Evolutionary conservation across 2,797 vertebrate genomes (phyloP).

Genomic region (Spinibarbus caldwelli): DNA sequence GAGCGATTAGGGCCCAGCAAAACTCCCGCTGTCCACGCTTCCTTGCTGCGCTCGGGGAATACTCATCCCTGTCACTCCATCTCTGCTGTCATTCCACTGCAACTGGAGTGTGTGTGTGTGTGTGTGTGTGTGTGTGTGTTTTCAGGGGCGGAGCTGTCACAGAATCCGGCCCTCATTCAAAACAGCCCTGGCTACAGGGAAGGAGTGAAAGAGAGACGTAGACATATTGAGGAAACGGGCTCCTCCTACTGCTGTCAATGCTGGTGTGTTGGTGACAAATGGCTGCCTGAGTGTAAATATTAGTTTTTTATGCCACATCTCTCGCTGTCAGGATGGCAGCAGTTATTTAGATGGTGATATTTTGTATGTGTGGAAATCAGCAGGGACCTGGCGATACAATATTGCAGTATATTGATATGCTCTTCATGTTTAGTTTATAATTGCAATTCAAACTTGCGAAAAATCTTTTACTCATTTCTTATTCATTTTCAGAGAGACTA

Average conservation of each 20-base stretch:
- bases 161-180: constrained; percentile 29
- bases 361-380: constrained; percentile 17
- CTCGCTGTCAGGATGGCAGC: constrained; percentile 20
- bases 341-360: constrained; percentile 32
- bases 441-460: not conserved
- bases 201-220: constrained; percentile 34
- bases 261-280: constrained; percentile 59
- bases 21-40: constrained; percentile 43
- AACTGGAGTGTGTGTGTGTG: constrained; percentile 17
- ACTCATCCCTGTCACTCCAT: constrained; percentile 53
- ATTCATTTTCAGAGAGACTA: not conserved
- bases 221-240: constrained; percentile 41
- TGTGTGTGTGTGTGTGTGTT: constrained; percentile 27
- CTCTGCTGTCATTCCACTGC: constrained; percentile 37
- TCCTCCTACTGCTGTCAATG: constrained; percentile 48
- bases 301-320: constrained; percentile 54
- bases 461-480: not conserved
- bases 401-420: constrained; percentile 4
- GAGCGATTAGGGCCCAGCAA: constrained; percentile 66
- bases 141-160: constrained; percentile 52
- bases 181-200: constrained; percentile 20
- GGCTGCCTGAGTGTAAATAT: constrained; percentile 67
- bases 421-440: constrained; percentile 5
- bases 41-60: constrained; percentile 33
- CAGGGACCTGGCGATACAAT: constrained; percentile 1